These are phyloP conservation scores for Pseudopleuronectes americanus DNA, from an alignment of 2,797 vertebrate species.

Conservation along the genomic window DNA sequence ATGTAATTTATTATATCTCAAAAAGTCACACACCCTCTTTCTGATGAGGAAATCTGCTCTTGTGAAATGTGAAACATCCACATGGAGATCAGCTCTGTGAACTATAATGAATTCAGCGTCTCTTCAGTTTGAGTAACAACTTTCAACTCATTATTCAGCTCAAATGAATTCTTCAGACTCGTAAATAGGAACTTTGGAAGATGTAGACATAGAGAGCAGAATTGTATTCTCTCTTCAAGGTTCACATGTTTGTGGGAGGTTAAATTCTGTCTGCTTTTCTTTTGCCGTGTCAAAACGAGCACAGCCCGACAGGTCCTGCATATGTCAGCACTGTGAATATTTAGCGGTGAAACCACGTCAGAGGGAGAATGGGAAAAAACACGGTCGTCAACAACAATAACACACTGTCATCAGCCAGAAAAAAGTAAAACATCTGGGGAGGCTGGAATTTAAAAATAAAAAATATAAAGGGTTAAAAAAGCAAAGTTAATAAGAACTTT, in stretches of 20 bases:
- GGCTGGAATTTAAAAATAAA: too few species aligned
- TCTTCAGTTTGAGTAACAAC: conserved; percentile 6
- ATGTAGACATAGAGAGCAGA: not conserved
- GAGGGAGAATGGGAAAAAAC: not conserved
- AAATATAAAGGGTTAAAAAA: too few species aligned
- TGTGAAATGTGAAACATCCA: conserved; percentile 14
- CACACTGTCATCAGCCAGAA: not conserved
- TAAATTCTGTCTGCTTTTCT: not conserved
- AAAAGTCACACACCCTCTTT: too few species aligned
- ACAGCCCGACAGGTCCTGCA: too few species aligned
- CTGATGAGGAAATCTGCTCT: not conserved
- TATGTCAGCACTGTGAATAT: conserved; percentile 24
- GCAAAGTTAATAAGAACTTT: too few species aligned
- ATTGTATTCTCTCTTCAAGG: conserved; percentile 13
- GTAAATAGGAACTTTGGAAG: conserved; percentile 15
- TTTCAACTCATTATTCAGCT: conserved; percentile 18
- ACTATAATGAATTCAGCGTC: conserved; percentile 13
- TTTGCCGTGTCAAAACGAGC: not conserved
- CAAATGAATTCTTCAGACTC: conserved; percentile 15
- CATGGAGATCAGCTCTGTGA: conserved; percentile 19
- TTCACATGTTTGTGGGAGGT: not conserved
- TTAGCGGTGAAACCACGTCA: conserved; percentile 11
- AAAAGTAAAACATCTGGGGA: not conserved
- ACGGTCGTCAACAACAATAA: conserved; percentile 3
- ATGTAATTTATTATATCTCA: too few species aligned